Base-by-base conservation (phyloP, 1,140 invertebrate species). In the Myzus persicae region DNA sequence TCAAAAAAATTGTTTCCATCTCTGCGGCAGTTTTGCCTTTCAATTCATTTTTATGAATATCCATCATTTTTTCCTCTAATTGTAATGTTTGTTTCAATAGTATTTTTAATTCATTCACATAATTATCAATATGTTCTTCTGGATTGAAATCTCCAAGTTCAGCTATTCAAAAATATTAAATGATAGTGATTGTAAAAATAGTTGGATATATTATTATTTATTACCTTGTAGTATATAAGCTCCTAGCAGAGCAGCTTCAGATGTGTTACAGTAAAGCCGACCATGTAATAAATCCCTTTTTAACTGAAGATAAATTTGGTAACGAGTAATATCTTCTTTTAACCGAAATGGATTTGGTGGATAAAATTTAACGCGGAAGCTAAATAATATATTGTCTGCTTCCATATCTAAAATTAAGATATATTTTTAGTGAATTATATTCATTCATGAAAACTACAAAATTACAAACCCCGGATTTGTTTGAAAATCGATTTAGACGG, bases 281-380 rank as follows among this genome's bases (percentile, higher is more conserved):
- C 99, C 99, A 96, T 99, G 99, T 40, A 98, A 96, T 90, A 99
- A 96, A 96, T 99, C 99, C 95, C 99, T 96, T 95, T 99, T 98
- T 92, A 99, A 95, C 95, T 99, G 99, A 91, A 99, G 96, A 95
- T 99, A 99, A 94, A 99, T 96, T 95, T 98, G 98, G 95, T 99
- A 99, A 94, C 97, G 96, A 31, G 98, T 98, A 87, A 98, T 97
- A 95, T 98, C 98, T 95, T 98, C 98, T 94, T 98, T 98, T 94
- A 98, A 95, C 94, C 96, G 95, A 94, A 97, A 96, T 81, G 98
- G 98, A 96, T 99, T 98, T 48, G 98, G 97, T 20, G 98, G 98
- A 95, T 99, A 99, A 95, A 98, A 99, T 95, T 99, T 99, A 76
- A 99, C 97, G 90, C 98, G 97, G 95, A 99, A 98, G 95, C 98